Evolutionary conservation across 2,797 vertebrate genomes (phyloP), one percentile per base, ranked within the genome.

Genomic region (Synanceia verrucosa): DNA sequence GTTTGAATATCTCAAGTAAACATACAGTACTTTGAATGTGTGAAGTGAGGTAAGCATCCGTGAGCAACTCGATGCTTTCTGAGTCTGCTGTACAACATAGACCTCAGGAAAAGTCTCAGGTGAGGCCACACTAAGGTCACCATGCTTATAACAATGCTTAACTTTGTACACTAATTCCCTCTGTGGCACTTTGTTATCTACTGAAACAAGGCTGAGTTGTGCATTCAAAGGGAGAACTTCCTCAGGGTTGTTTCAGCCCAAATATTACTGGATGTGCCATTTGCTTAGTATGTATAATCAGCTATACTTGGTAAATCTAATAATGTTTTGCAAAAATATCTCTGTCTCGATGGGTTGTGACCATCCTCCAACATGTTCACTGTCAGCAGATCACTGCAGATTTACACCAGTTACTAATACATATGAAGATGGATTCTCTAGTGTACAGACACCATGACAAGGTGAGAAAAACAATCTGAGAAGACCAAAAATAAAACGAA

Each of bases 1-100:
- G 65, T 79, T 64, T 78, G 63, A 88, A 83, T 66, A 88, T 81
- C 68, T 78, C 77, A 76, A 55, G 13, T 72, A 78, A 88, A 89
- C 86, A 86, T 93, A 94, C 93, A 94, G 93, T 93, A 93, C 93
- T 92, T 77, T 81, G 61, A 81, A 91, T 81, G 77, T 88, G 63
- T 80, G 82, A 84, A 75, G 74, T 91, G 90, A 92, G 89, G 92
- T 92, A 90, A 89, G 79, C 47, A 75, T 87, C 78, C 86, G 87
- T 77, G 82, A 88, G 79, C 64, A 61, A 66, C 65, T 81, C 61
- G 74, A 57, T 58, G 81, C 82, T 67, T 74, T 73, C 76, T 73
- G 52, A 62, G 33, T 84, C 71, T 75, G 79, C 62, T 74, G 68
- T 57, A 44, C 34, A 48, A 73, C 50, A 29, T 12, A 19, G 6